Evolutionary conservation across 2,113 vertebrate species (phyloP).

Genomic region (Puma concolor): DNA sequence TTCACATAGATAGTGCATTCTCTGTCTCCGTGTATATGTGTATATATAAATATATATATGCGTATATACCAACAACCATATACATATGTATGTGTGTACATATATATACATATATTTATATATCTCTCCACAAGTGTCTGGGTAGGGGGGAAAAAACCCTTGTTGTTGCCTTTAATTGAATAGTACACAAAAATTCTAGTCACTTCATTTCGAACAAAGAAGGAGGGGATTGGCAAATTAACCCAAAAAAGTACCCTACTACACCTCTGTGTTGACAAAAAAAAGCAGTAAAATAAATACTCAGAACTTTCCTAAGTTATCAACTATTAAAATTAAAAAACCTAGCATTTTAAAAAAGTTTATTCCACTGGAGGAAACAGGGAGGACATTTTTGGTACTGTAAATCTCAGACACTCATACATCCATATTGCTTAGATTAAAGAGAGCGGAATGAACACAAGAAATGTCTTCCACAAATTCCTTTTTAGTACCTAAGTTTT

Average conservation of each 20-base stretch:
- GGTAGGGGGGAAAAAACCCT: neutral
- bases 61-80: neutral
- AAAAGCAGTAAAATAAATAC: constrained; percentile 81
- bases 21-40: neutral
- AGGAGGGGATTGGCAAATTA: constrained; percentile 64
- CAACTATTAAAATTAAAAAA: constrained; percentile 70
- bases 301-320: constrained; percentile 52
- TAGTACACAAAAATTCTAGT: constrained; percentile 62
- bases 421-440: constrained; percentile 65
- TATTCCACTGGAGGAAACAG: constrained; percentile 14
- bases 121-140: neutral
- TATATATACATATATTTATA: neutral
- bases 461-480: constrained; percentile 16
- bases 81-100: neutral
- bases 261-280: neutral
- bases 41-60: neutral
- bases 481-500: constrained; percentile 39
- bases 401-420: constrained; percentile 56
- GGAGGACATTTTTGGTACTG: constrained; percentile 60
- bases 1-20: constrained; percentile 9
- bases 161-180: constrained; percentile 38
- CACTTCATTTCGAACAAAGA: constrained; percentile 76
- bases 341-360: constrained; percentile 49
- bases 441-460: neutral
- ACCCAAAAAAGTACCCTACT: constrained; percentile 18